Conservation (phyloP, 2,113 vertebrate species). For the Hippocampus comes region DNA sequence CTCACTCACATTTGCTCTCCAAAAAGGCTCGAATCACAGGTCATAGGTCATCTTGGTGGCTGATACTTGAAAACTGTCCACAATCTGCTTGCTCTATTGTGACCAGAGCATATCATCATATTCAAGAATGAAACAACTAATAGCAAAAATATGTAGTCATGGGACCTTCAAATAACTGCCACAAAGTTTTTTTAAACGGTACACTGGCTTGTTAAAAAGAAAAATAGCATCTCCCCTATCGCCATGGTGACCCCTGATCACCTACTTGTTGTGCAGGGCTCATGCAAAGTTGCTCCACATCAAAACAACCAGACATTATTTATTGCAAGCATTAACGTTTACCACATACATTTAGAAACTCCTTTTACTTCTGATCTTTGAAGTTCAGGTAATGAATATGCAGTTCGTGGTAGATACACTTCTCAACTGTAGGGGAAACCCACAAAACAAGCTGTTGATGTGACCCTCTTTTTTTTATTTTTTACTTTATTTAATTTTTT, state of each 20-base stretch:
- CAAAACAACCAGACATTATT: background rate
- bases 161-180: too few relatives aligned
- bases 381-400: background rate
- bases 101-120: too few relatives aligned
- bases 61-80: too few relatives aligned
- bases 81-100: too few relatives aligned
- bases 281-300: background rate
- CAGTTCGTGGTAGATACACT: background rate
- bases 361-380: background rate
- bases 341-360: background rate
- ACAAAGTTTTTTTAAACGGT: too few relatives aligned
- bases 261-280: background rate
- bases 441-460: background rate
- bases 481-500: background rate
- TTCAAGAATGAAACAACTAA: too few relatives aligned
- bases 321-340: background rate
- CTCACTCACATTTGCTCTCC: background rate
- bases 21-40: background rate
- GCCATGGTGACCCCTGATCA: too few relatives aligned
- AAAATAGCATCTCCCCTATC: too few relatives aligned
- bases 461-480: background rate
- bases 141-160: too few relatives aligned
- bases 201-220: too few relatives aligned
- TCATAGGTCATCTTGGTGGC: too few relatives aligned
- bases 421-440: background rate